Evolutionary conservation across 1,140 invertebrate species (phyloP), one percentile per base, ranked within the genome.

Genomic region (Drosophila funebris): DNA sequence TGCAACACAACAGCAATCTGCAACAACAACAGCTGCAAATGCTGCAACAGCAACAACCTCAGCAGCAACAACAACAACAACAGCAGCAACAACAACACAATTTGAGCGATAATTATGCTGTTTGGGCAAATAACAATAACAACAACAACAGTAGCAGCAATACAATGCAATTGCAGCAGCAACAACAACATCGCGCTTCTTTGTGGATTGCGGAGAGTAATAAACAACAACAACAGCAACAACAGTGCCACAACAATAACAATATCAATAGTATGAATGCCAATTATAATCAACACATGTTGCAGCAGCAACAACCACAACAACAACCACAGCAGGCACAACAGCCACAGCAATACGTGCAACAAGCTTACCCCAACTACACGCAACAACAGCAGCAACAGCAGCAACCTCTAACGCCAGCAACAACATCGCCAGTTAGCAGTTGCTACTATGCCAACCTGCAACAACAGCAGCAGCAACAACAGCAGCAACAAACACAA

Each of bases 251-350:
- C 52, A 61, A 46, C 39, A 73, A 60, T 11, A 52, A 54, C 68
- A 73, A 73, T 54, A 73, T 68, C 41, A 73, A 73, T 69, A 84
- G 46, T 43, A 76, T 71, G 56, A 73, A 73, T 57, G 62, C 67
- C 29, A 88, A 70, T 85, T 84, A 84, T 52, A 84, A 84, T 80
- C 80, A 83, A 56, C 80, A 78, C 11, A 76, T 82, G 63, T 20
- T 77, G 75, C 68, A 76, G 36, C 76, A 76, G 24, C 61, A 68
- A 22, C 79, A 75, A 9, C 53, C 75, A 54, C 64, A 75, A 29
- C 74, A 63, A 18, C 61, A 71, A 36, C 69, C 74, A 39, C 56
- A n/a, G n/a, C n/a, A n/a, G n/a, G n/a, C 71, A 37, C 50, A 77
- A 27, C 67, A 73, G 33, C 79, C 56, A 14, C 78, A 79, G 18